Percentiles rank a stretch among this genome's conserved stretches.
Evolutionary conservation across 2,113 vertebrate genomes (phyloP).

Genomic region (Prochilodus magdalenae): DNA sequence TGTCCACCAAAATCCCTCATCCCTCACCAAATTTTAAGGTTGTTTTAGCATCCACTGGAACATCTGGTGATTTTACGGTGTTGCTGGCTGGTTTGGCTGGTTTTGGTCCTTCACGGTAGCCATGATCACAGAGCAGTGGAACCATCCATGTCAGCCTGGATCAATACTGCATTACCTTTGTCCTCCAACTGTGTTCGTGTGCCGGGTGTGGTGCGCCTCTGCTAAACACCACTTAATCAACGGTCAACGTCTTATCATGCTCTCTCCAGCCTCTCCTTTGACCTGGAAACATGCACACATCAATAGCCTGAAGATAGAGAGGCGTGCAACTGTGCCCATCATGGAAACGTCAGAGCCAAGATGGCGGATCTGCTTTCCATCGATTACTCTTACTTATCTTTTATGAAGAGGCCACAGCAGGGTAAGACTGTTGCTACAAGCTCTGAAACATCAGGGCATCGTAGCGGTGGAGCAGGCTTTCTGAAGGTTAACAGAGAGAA

Average conservation of each 20-base stretch:
- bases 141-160: slow-evolving; percentile 33
- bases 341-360: slow-evolving; percentile 37
- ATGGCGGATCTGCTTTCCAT: slow-evolving; percentile 28
- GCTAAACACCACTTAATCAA: slow-evolving; percentile 46
- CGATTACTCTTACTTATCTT: slow-evolving; percentile 37
- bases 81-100: not conserved
- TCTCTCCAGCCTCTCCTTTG: slow-evolving; percentile 35
- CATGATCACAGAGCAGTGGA: slow-evolving; percentile 15
- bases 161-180: slow-evolving; percentile 47
- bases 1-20: too few relatives aligned
- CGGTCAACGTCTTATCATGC: slow-evolving; percentile 47
- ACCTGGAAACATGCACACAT: slow-evolving; percentile 41
- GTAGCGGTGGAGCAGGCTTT: slow-evolving; percentile 47
- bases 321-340: not conserved
- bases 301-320: slow-evolving; percentile 24
- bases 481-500: slow-evolving; percentile 75
- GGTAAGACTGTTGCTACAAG: not conserved
- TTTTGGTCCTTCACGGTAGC: slow-evolving; percentile 14
- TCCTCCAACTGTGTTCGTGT: slow-evolving; percentile 28
- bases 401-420: not conserved
- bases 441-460: slow-evolving; percentile 10
- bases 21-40: too few relatives aligned
- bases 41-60: slow-evolving; percentile 4
- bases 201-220: slow-evolving; percentile 27
- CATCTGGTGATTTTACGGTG: not conserved